A percentile compares a stretch with the other conserved stretches of the same genome.
These are phyloP conservation scores for Cotesia chilonis DNA, from an alignment of 1,140 invertebrate genomes.

Conservation along the genomic window DNA sequence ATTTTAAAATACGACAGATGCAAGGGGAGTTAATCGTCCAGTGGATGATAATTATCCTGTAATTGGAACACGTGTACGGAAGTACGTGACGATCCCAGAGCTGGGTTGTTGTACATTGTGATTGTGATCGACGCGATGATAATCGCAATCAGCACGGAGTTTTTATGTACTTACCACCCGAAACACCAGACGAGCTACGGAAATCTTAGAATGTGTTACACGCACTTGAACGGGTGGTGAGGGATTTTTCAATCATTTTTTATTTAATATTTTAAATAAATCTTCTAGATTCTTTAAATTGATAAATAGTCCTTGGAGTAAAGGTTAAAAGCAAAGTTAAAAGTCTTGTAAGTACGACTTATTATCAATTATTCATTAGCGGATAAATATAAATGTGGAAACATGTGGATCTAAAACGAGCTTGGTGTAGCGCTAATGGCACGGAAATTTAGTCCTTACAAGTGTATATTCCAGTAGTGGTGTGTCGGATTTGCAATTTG, in stretches of 20 bases:
- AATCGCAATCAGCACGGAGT: conserved; percentile 8
- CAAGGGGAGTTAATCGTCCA: background rate
- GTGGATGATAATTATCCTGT: conserved; percentile 25
- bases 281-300: background rate
- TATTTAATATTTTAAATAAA: too few species aligned
- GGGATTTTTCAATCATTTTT: too few species aligned
- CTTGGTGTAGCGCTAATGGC: conserved; percentile 57
- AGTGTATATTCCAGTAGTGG: background rate
- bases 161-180: too few species aligned
- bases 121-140: conserved; percentile 14
- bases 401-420: conserved; percentile 26
- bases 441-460: conserved; percentile 50
- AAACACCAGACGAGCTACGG: too few species aligned
- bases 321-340: too few species aligned
- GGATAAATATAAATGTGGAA: conserved; percentile 9
- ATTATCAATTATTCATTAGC: background rate
- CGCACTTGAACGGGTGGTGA: too few species aligned
- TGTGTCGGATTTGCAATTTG: background rate
- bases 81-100: conserved; percentile 20
- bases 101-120: background rate
- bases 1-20: background rate
- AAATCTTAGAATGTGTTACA: too few species aligned
- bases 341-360: too few species aligned
- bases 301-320: background rate
- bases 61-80: conserved; percentile 28